Percentiles rank a stretch among this genome's conserved stretches.
Conservation (phyloP, 2,113 vertebrate species). For the Leptodactylus fuscus region DNA sequence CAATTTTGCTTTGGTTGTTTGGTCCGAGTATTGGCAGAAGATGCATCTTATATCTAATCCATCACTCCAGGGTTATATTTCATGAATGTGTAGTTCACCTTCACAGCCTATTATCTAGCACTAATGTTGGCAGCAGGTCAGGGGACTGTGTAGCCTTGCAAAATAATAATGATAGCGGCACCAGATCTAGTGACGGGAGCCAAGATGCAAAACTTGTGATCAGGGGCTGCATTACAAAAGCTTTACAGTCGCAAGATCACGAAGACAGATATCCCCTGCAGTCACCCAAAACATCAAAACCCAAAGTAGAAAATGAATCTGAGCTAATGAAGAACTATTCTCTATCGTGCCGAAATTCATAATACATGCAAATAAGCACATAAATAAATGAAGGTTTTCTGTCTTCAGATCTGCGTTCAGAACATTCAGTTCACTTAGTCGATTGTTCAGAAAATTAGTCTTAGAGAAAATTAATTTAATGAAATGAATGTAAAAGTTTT, state of each 20-base stretch:
- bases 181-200: neutral
- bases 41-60: neutral
- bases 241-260: neutral
- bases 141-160: too few species aligned
- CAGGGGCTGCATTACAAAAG: neutral
- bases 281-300: neutral
- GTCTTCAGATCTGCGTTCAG: conserved; percentile 3
- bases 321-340: neutral
- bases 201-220: neutral
- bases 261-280: neutral
- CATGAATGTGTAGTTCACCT: neutral
- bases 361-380: neutral
- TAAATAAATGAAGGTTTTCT: neutral
- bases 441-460: neutral
- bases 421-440: neutral
- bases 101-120: neutral
- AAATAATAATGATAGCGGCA: too few species aligned
- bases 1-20: neutral
- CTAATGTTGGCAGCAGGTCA: neutral
- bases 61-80: neutral
- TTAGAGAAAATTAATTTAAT: neutral
- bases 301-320: neutral
- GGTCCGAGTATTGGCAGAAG: neutral
- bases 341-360: neutral
- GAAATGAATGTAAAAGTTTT: neutral